Evolutionary conservation across 2,888 invertebrate genomes (phyloP), one percentile per base, ranked within the genome.

Genomic region (Leptinotarsa haldemani): DNA sequence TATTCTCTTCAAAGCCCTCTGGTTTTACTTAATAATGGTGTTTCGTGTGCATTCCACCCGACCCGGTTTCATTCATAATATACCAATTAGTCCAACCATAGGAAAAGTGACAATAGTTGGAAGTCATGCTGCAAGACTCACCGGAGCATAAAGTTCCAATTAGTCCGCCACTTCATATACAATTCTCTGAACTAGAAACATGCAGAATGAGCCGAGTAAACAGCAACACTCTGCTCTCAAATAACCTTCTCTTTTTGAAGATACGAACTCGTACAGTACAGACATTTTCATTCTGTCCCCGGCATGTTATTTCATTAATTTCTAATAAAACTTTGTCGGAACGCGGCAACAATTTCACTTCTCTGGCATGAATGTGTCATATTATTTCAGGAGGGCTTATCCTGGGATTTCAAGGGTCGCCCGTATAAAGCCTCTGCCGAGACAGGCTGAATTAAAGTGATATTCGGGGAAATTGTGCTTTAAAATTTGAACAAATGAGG

Each of bases 141-240:
- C 61, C 12, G 30, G 40, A n/a, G 25, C 61, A n/a, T 30, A n/a
- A 61, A 61, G 61, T 61, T 2, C 61, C 40, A 61, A 61, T 61
- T 61, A 61, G 61, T n/a, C 0, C 1, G 25, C 30, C 40, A 40
- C n/a, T 61, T 5, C 40, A 20, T 61, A 40, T n/a, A 30, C n/a
- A n/a, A 61, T 61, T 61, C 25, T 61, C 61, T 61, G 61, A 15
- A 16, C 61, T 40, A 25, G 61, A 61, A 61, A 61, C 61, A n/a
- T 40, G 40, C 18, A 13, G 56, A 20, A 56, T 13, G 56, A 56
- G n/a, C 16, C n/a, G 61, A n/a, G 40, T n/a, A 9, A 61, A 61
- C n/a, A 40, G 61, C 25, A 61, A 40, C 61, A 61, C 30, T 52
- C 56, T 1, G 13, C 4, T 40, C 1, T 5, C 30, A 18, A 56